Base-by-base conservation (phyloP, 2,113 vertebrate species). In the Condylura cristata region DNA sequence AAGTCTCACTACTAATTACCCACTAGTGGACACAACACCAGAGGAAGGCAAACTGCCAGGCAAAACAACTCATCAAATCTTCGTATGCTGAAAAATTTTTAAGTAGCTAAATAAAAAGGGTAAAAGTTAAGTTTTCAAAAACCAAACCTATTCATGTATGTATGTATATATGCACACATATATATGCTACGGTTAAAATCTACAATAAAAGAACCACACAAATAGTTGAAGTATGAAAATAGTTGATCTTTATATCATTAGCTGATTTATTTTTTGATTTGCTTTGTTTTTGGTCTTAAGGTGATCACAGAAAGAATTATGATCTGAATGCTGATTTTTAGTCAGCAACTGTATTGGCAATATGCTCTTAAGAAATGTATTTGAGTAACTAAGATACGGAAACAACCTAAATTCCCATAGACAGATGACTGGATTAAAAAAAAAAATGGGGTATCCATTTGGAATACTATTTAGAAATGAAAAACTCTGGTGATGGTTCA, bases 51-150 rank as follows among this genome's bases (percentile, higher is more conserved):
- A 74, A 61, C 51, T 58, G 46, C 58, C 63, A 53, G 56, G 30
- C 65, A 20, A 96, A 86, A 11, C 32, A 91, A 91, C 46, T 78
- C 92, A 71, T 1, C 79, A 66, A 89, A 53, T 48, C 16, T 61
- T 16, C 48, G 53, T 13, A 83, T 1, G 6, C 24, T 86, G 34
- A 91, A 92, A 89, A 66, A 26, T 56, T 78, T 79, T 44, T 74
- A 79, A 80, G 44, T 34, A 65, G 37, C 60, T 84, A 61, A 70
- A 3, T 63, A 61, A 94, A 96, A 93, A 89, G 44, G 11, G 44
- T 17, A 60, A 17, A 46, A 86, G 17, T 46, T 81, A 56, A 79
- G 17, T 24, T 63, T 91, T 46, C 74, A 75, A 79, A 85, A 53
- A 34, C 16, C 34, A 39, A 22, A 70, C 12, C 14, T 63, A 58